Percentiles rank a stretch among this genome's conserved stretches.
phyloP scores from a whole-genome alignment of 2,888 invertebrate genomes.

The Cheilosia impressa region DNA sequence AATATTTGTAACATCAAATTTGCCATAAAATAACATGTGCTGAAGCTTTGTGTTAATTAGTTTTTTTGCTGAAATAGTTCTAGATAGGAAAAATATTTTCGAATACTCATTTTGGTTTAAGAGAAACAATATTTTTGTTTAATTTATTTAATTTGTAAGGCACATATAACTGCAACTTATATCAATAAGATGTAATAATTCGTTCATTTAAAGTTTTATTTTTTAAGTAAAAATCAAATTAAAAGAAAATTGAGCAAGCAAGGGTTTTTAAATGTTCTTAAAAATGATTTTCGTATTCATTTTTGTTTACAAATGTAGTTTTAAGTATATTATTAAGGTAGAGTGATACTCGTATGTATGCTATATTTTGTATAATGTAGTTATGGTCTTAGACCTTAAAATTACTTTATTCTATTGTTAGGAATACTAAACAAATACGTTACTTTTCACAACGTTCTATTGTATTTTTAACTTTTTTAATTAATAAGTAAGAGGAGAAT shows the following conservation, averaged over 20 bases:
- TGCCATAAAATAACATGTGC: slow-evolving; percentile 6
- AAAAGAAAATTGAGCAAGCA: slow-evolving; percentile 52
- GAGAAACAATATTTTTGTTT: neutral
- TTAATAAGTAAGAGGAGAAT: no score
- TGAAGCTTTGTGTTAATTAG: slow-evolving; percentile 4
- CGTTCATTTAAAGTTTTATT: neutral
- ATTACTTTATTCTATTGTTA: no score
- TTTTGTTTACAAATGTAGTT: neutral
- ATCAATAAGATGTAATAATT: neutral
- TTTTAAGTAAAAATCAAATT: neutral
- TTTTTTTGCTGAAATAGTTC: slow-evolving; percentile 1
- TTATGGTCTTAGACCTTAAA: no score
- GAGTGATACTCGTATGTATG: no score
- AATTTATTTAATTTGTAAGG: neutral
- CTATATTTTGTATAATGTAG: no score
- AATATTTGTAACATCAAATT: neutral
- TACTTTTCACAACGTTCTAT: no score
- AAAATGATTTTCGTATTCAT: neutral
- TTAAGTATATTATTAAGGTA: neutral
- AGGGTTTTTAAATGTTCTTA: slow-evolving; percentile 31
- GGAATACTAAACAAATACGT: no score
- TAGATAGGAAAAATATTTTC: neutral
- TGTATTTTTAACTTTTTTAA: no score
- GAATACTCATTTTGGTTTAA: neutral
- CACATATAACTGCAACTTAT: neutral